Conservation (phyloP, 2,797 vertebrate genomes). For the Alauda arvensis region DNA sequence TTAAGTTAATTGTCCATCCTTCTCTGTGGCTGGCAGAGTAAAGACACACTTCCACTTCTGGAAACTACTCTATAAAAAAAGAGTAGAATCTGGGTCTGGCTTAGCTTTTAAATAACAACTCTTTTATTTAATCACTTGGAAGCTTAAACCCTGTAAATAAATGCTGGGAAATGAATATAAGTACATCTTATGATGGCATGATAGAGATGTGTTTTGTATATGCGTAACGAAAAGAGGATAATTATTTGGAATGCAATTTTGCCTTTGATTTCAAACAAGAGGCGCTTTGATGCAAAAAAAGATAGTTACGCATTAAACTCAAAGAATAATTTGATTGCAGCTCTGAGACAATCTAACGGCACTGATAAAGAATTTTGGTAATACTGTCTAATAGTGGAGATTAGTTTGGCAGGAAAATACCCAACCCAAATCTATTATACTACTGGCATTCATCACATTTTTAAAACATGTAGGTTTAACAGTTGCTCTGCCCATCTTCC, state of each 20-base stretch:
- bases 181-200: background rate
- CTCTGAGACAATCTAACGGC: accelerated
- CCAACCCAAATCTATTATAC: background rate
- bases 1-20: background rate
- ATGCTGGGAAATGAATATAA: background rate
- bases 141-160: background rate
- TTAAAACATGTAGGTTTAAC: background rate
- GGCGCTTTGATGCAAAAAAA: background rate
- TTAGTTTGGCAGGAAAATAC: background rate
- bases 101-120: background rate
- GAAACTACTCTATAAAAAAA: background rate
- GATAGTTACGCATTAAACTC: background rate
- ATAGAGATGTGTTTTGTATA: background rate
- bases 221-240: background rate
- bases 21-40: background rate
- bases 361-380: background rate
- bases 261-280: background rate
- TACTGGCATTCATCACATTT: background rate
- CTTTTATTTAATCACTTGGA: background rate
- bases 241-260: background rate
- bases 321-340: background rate
- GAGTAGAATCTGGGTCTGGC: background rate
- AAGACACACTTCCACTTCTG: background rate
- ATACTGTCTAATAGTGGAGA: background rate
- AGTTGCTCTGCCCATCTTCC: background rate